Base-by-base conservation (phyloP, 2,113 vertebrate genomes). In the Leptocoma aspasia region DNA sequence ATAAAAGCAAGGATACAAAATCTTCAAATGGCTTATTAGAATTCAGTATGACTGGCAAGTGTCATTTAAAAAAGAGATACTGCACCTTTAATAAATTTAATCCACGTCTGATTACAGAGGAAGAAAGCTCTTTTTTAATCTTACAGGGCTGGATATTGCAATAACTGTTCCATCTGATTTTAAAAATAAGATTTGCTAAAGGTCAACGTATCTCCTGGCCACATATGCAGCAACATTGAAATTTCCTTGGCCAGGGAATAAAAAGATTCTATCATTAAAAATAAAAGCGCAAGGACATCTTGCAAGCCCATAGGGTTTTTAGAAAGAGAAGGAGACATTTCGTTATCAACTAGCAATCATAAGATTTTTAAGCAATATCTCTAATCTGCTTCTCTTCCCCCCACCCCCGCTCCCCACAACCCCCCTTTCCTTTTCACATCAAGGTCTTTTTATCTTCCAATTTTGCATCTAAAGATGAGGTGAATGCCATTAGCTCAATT, bases 231-330 rank as follows among this genome's bases (percentile, higher is more conserved):
- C 97, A 97, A 98, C 98, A 98, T 98, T 98, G 97, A 98, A 98
- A 98, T 99, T 98, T 98, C 98, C 97, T 97, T 96, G 96, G 98
- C 97, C 98, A 97, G 95, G 98, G 98, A 98, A 99, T 98, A 98
- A 98, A 98, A 98, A 98, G 98, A 99, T 99, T 97, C 98, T 98
- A 99, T 99, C 98, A 97, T 98, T 98, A 98, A 98, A 98, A 98
- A 98, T 98, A 97, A 98, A 98, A 98, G 97, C 91, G 3, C 89
- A 92, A 97, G 97, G 98, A 97, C 97, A 97, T 98, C 97, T 98
- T 97, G 91, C 68, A 95, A 97, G 96, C 97, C 98, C 96, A 94
- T 84, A 96, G 97, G 96, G 97, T 97, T 95, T 97, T 97, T 92
- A 97, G 97, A 97, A 97, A 97, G 97, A 97, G 93, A 96, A 90